Evolutionary conservation across 2,113 vertebrate genomes (phyloP).

Genomic region (Vulpes lagopus): DNA sequence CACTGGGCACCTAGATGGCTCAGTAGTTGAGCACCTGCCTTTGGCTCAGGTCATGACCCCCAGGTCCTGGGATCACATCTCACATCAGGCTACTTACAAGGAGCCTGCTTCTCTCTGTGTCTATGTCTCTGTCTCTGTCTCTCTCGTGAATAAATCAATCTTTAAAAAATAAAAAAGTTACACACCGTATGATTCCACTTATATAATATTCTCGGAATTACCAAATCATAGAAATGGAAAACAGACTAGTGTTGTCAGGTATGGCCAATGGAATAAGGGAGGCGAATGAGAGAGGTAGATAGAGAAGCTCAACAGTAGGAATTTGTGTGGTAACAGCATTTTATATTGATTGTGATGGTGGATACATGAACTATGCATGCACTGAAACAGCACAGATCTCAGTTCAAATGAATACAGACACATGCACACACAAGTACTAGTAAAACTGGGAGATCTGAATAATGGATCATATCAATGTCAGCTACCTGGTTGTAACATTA

Average conservation of each 20-base stretch:
- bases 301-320: neutral
- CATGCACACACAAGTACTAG: neutral
- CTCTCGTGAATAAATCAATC: no score
- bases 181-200: neutral
- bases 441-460: neutral
- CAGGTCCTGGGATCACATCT: no score
- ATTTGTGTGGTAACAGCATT: neutral
- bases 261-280: neutral
- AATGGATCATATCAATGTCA: neutral
- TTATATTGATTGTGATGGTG: neutral
- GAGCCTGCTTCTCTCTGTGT: no score
- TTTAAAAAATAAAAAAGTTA: no score
- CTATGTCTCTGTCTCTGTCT: no score
- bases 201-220: neutral
- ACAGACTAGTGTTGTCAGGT: neutral
- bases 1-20: no score
- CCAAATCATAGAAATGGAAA: neutral
- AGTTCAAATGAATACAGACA: neutral
- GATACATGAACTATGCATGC: neutral
- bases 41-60: no score
- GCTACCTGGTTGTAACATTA: neutral
- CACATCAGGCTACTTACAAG: no score
- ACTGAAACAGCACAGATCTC: neutral
- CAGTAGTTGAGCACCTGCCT: no score
- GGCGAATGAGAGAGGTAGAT: neutral